These are phyloP conservation scores for Apogon hyalosoma DNA, from an alignment of 2,797 vertebrate species.

Conservation along the genomic window DNA sequence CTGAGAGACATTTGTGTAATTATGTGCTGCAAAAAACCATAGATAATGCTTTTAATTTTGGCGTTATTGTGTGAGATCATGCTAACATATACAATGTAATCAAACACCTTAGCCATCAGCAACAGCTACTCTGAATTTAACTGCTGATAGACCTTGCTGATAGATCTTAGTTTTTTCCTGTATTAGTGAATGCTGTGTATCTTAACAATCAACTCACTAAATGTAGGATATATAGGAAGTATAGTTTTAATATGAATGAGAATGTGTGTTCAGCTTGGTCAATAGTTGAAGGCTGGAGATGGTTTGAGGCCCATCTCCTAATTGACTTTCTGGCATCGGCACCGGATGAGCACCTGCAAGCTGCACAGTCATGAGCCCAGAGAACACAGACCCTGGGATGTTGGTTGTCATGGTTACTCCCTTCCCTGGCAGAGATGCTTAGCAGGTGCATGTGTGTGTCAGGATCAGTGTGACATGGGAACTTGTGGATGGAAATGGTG, in stretches of 20 bases:
- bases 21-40: not conserved
- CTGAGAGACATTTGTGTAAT: not conserved
- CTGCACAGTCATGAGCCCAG: slow-evolving; percentile 80
- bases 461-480: slow-evolving; percentile 81
- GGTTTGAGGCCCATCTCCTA: slow-evolving; percentile 78
- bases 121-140: slow-evolving; percentile 48
- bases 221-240: slow-evolving; percentile 60
- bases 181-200: slow-evolving; percentile 55
- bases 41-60: not conserved
- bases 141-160: slow-evolving; percentile 43
- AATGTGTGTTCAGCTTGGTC: slow-evolving; percentile 75
- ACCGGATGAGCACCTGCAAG: slow-evolving; percentile 85
- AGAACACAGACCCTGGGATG: slow-evolving; percentile 79
- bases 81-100: slow-evolving; percentile 47
- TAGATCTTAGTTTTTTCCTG: slow-evolving; percentile 42
- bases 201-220: slow-evolving; percentile 58
- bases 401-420: slow-evolving; percentile 83
- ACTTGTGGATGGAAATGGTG: slow-evolving; percentile 78
- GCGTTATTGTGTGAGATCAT: slow-evolving; percentile 19
- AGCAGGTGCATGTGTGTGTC: slow-evolving; percentile 82
- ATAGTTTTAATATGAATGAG: slow-evolving; percentile 71
- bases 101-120: slow-evolving; percentile 51
- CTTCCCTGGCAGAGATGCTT: slow-evolving; percentile 80
- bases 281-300: slow-evolving; percentile 76
- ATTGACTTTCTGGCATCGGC: slow-evolving; percentile 82